Percentiles rank a stretch among this genome's conserved stretches.
Conservation (phyloP, 1,140 invertebrate species). For the Hylaeus anthracinus region DNA sequence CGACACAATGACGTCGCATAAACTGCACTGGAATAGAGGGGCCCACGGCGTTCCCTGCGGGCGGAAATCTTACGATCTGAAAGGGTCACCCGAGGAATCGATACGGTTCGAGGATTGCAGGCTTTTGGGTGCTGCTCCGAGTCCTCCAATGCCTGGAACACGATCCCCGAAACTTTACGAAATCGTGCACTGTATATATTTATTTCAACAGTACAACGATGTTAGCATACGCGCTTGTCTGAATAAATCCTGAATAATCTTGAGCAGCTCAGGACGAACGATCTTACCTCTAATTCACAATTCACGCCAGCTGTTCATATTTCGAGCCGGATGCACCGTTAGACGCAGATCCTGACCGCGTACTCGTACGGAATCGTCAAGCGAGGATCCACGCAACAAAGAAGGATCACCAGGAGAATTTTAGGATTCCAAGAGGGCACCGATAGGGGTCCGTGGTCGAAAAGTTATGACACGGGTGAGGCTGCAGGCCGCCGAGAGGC, state of each 20-base stretch:
- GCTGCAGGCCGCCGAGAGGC: conserved; percentile 25
- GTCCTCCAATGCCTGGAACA: no score
- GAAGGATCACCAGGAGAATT: conserved; percentile 30
- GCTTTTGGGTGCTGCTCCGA: no score
- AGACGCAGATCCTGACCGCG: not conserved
- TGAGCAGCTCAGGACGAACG: no score
- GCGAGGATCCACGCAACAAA: conserved; percentile 24
- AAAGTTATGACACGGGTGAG: conserved; percentile 62
- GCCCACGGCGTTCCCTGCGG: conserved; percentile 7
- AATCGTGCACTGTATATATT: no score
- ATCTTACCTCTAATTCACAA: not conserved
- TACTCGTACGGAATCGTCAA: conserved; percentile 36
- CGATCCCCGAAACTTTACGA: no score
- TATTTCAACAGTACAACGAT: no score
- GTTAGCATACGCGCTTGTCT: no score
- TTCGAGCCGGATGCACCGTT: not conserved
- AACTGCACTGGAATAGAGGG: conserved; percentile 15
- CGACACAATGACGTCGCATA: conserved; percentile 42
- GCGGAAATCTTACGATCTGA: conserved; percentile 32
- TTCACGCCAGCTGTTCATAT: not conserved
- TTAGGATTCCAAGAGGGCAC: conserved; percentile 36
- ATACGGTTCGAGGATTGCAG: conserved; percentile 41
- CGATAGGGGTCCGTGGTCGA: conserved; percentile 58
- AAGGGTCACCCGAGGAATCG: conserved; percentile 45
- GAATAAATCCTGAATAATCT: no score